phyloP scores from a whole-genome alignment of 1,140 invertebrate species.

The Dendroctonus valens region DNA sequence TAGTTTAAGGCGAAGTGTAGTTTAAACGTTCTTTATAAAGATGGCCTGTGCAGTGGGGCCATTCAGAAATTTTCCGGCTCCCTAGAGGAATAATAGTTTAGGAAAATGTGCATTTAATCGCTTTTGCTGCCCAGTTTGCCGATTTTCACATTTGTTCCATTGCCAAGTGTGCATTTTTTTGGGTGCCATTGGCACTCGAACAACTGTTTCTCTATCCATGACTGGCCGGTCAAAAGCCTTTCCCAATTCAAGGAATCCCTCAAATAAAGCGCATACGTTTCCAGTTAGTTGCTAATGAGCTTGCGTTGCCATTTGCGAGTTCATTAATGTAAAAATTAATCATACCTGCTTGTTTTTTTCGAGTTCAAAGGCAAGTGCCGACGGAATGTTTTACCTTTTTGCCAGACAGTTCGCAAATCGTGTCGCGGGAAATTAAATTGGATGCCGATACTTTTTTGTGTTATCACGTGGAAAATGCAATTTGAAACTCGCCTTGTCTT shows the following conservation, averaged over 20 bases:
- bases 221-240: slow-evolving; percentile 20
- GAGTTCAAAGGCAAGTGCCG: slow-evolving; percentile 21
- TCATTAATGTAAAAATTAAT: slow-evolving; percentile 27
- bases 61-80: slow-evolving; percentile 2
- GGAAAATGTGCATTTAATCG: too few species aligned
- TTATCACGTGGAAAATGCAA: too few species aligned
- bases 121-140: too few species aligned
- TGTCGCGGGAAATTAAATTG: slow-evolving; percentile 20
- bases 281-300: slow-evolving; percentile 13
- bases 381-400: slow-evolving; percentile 14
- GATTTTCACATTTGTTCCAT: too few species aligned
- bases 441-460: slow-evolving; percentile 13
- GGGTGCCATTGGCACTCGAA: too few species aligned
- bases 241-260: slow-evolving; percentile 4
- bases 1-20: slow-evolving; percentile 7
- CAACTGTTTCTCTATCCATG: too few species aligned
- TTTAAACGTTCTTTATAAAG: slow-evolving; percentile 14
- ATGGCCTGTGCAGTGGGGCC: not conserved
- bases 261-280: slow-evolving; percentile 11
- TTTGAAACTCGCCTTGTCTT: too few species aligned
- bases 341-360: slow-evolving; percentile 18
- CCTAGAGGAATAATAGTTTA: too few species aligned
- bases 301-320: slow-evolving; percentile 11
- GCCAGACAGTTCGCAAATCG: slow-evolving; percentile 22
- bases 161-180: too few species aligned